Base-by-base conservation (phyloP, 2,888 invertebrate genomes). In the Lymantria dispar region DNA sequence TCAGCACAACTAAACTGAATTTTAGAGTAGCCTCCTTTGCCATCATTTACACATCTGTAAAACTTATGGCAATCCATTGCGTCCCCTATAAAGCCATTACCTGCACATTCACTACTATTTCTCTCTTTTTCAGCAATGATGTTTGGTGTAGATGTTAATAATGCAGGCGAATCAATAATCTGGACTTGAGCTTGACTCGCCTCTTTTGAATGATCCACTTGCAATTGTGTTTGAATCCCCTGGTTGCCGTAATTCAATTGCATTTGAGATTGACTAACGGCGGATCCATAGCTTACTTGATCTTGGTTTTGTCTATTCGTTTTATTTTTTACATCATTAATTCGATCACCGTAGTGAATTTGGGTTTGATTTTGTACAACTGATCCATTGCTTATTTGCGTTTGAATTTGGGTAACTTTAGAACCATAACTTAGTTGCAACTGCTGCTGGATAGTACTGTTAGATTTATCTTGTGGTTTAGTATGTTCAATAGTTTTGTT, bases 21-120 rank as follows among this genome's bases (percentile, higher is more conserved):
- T 66, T 89, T 92, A 0, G 78, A 91, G 52, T 80, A 92, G 8
- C 83, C 80, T 9, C 85, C 86, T 60, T 69, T 83, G 11, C 87
- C 90, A 59, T 89, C 88, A 50, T 86, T 81, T 7, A 95, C 93
- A 75, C 95, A 95, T 62, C 95, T 90, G 68, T 94, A 94, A 78
- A 95, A 95, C 71, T 94, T 95, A 45, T 86, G 92, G 66, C 95
- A 95, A 66, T 95, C 91, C 30, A 82, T 69, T 44, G 47, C 41
- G 67, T 83, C 83, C 70, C 93, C 92, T 68, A 93, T 92, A 70
- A 94, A 95, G 36, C 95, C 95, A 76, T 92, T 93, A 7, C 38
- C 52, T 14, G 36, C 44, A 46, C 67, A 67, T 13, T 31, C 43
- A 2, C 54, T 56, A 43, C 38, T 52, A 13, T 39, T 33, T 41